Conservation (phyloP, 2,888 invertebrate species). For the Tipula lateralis region DNA sequence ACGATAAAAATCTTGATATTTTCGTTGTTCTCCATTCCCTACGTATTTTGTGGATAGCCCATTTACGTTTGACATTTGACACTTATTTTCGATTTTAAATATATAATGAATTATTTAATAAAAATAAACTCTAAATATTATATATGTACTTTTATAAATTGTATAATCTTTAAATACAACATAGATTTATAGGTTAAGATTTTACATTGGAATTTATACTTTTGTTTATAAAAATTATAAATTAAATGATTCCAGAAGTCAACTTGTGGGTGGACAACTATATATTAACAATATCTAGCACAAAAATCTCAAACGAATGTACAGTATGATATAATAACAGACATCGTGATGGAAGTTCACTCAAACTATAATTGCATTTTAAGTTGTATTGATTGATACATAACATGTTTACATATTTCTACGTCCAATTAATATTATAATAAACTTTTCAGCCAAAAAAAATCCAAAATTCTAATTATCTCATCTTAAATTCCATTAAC, state of each 20-base stretch:
- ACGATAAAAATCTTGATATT: neutral
- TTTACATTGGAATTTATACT: neutral
- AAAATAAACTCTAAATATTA: neutral
- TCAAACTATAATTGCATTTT: neutral
- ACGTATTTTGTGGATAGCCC: neutral
- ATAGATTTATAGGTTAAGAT: slow-evolving; percentile 7
- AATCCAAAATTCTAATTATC: neutral
- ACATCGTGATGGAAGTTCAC: neutral
- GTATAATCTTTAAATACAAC: neutral
- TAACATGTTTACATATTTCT: neutral
- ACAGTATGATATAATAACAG: neutral
- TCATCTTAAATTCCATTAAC: neutral
- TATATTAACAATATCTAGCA: neutral
- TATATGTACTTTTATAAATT: too few relatives aligned
- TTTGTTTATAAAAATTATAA: neutral
- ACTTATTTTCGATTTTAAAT: neutral
- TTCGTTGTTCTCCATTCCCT: neutral
- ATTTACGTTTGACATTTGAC: neutral
- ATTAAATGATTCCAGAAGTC: neutral
- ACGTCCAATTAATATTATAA: neutral
- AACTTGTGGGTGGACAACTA: neutral
- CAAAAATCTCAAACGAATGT: neutral
- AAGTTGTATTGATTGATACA: neutral
- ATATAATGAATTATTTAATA: neutral
- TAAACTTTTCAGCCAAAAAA: neutral